These are phyloP conservation scores for Drosophila albomicans DNA, from an alignment of 1,140 invertebrate species.

Conservation along the genomic window DNA sequence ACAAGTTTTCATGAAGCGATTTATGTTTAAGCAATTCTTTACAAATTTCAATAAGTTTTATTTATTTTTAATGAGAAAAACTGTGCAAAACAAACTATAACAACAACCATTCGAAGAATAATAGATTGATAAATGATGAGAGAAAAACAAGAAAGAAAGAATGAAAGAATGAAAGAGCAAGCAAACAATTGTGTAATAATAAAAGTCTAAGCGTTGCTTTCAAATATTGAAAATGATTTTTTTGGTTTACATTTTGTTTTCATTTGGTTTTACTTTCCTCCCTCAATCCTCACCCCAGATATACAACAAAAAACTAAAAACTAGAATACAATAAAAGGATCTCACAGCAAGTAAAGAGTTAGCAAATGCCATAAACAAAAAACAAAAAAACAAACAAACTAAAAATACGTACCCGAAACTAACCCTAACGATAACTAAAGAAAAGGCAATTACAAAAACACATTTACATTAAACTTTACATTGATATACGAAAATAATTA, in stretches of 20 bases:
- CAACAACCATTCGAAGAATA: conserved; percentile 30
- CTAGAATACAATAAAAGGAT: conserved; percentile 43
- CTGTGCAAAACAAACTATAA: conserved; percentile 52
- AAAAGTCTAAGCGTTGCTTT: conserved; percentile 79
- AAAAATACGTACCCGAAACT: conserved; percentile 65
- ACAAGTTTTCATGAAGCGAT: conserved; percentile 22
- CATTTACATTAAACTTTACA: conserved; percentile 26
- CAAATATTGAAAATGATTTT: conserved; percentile 67
- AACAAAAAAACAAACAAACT: not conserved
- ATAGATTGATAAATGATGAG: conserved; percentile 39
- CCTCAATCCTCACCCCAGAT: not conserved
- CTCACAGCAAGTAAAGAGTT: conserved; percentile 48
- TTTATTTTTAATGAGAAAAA: conserved; percentile 68
- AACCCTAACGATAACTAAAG: conserved; percentile 78
- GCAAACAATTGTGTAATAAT: conserved; percentile 70
- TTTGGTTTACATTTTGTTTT: conserved; percentile 24
- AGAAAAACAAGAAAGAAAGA: conserved; percentile 33
- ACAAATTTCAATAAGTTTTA: conserved; percentile 71
- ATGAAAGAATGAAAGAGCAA: conserved; percentile 39
- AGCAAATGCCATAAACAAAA: conserved; percentile 39
- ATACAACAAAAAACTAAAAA: not conserved
- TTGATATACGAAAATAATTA: conserved; percentile 28
- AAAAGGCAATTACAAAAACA: conserved; percentile 54
- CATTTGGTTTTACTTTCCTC: not conserved
- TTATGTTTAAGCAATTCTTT: conserved; percentile 59